These are phyloP conservation scores for Sitta carolinensis DNA, from an alignment of 2,797 vertebrate genomes.

Conservation along the genomic window DNA sequence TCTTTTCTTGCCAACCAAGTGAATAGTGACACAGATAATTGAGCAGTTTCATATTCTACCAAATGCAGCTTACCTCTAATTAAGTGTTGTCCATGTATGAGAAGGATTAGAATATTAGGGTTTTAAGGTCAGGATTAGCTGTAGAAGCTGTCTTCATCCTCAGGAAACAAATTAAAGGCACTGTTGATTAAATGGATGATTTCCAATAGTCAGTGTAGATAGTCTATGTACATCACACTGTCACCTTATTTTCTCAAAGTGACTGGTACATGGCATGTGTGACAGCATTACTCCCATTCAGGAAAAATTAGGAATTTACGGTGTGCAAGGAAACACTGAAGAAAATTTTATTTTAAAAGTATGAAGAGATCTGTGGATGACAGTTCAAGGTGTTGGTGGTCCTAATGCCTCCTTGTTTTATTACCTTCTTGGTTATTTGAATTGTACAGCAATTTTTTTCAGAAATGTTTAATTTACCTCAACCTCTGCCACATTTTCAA, in stretches of 20 bases:
- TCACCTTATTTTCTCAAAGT: not conserved
- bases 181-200: not conserved
- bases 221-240: not conserved
- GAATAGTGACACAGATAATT: not conserved
- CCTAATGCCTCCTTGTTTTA: not conserved
- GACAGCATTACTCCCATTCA: not conserved
- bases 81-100: slow-evolving; percentile 4
- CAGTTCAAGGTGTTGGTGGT: not conserved
- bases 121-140: slow-evolving; percentile 23
- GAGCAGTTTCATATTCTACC: not conserved
- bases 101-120: slow-evolving; percentile 36
- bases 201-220: not conserved
- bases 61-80: slow-evolving; percentile 9
- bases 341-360: not conserved
- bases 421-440: not conserved
- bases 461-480: not conserved
- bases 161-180: slow-evolving; percentile 11
- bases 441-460: not conserved
- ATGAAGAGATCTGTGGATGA: not conserved
- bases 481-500: not conserved
- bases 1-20: not conserved
- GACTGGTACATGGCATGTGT: not conserved
- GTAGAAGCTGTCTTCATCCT: slow-evolving; percentile 17
- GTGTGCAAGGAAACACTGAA: not conserved
- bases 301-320: not conserved